These are phyloP conservation scores for Menidia beryllina DNA, from an alignment of 2,113 vertebrate genomes.

Conservation along the genomic window DNA sequence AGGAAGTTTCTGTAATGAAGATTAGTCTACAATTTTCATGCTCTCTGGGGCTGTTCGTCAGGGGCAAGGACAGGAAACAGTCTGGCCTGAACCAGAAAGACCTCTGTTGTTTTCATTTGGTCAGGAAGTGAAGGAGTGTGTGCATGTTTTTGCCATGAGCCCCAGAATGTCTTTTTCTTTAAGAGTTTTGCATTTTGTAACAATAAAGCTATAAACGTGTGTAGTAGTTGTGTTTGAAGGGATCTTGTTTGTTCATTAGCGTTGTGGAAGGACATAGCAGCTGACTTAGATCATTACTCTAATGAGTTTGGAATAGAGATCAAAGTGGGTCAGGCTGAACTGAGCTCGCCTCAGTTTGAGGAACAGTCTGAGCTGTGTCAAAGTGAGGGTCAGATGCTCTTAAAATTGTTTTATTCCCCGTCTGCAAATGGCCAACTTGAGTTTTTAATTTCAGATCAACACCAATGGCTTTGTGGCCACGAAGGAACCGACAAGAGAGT, in stretches of 20 bases:
- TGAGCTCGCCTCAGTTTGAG: constrained; percentile 8
- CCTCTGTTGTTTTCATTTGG: constrained; percentile 53
- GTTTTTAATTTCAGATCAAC: constrained; percentile 83
- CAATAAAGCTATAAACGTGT: constrained; percentile 33
- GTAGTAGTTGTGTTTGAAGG: constrained; percentile 34
- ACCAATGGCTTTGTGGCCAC: constrained; percentile 91
- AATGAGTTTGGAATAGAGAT: constrained; percentile 64
- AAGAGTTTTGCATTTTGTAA: constrained; percentile 42
- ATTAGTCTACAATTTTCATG: constrained; percentile 46
- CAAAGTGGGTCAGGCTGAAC: constrained; percentile 53
- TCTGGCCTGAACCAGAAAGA: constrained; percentile 50
- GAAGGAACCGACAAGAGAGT: constrained; percentile 80
- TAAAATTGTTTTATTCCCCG: constrained; percentile 3
- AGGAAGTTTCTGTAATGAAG: constrained; percentile 69
- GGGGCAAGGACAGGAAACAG: constrained; percentile 71
- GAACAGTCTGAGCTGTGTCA: constrained; percentile 17
- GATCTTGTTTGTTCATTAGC: constrained; percentile 58
- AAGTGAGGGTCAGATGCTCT: not conserved
- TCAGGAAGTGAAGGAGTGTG: constrained; percentile 63
- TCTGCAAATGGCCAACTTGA: constrained; percentile 19
- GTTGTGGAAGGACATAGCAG: constrained; percentile 43
- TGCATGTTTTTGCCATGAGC: constrained; percentile 48
- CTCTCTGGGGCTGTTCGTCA: constrained; percentile 48
- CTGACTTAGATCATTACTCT: constrained; percentile 59
- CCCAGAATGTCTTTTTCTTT: constrained; percentile 30